Evolutionary conservation across 2,888 invertebrate species (phyloP).

Genomic region (Caenorhabditis japonica): DNA sequence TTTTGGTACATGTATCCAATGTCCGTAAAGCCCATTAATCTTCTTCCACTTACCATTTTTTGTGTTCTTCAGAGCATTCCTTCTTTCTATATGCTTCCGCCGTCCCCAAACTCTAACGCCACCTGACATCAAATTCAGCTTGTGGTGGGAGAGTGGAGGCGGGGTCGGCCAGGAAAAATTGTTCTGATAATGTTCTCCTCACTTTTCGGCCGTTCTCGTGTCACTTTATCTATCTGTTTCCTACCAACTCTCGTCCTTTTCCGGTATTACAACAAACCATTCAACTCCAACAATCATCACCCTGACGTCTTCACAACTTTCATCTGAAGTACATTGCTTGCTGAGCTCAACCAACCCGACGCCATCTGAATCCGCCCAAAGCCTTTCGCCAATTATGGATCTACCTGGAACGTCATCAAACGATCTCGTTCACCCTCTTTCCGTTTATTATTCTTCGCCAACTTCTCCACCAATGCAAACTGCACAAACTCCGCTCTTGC

Average conservation of each 20-base stretch:
- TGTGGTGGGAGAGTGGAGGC: slow-evolving; percentile 38
- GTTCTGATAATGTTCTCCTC: slow-evolving; percentile 46
- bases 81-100: slow-evolving; percentile 15
- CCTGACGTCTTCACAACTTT: slow-evolving; percentile 14
- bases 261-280: slow-evolving; percentile 49
- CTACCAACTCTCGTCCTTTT: slow-evolving; percentile 26
- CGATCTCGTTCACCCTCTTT: slow-evolving; percentile 26
- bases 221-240: slow-evolving; percentile 17
- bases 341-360: not conserved
- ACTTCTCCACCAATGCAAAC: slow-evolving; percentile 27
- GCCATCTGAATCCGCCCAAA: slow-evolving; percentile 13
- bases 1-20: slow-evolving; percentile 49
- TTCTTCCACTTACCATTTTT: slow-evolving; percentile 51
- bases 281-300: slow-evolving; percentile 23
- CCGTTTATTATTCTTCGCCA: slow-evolving; percentile 20
- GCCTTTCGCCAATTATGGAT: slow-evolving; percentile 40
- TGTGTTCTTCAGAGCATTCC: slow-evolving; percentile 38
- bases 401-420: slow-evolving; percentile 50
- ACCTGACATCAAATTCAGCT: slow-evolving; percentile 47
- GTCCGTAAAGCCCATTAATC: slow-evolving; percentile 51
- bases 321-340: not conserved
- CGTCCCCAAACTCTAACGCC: slow-evolving; percentile 27
- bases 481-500: not conserved
- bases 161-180: slow-evolving; percentile 11
- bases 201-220: slow-evolving; percentile 29